Base-by-base conservation (phyloP, 2,797 vertebrate species). In the Peromyscus aztecus region DNA sequence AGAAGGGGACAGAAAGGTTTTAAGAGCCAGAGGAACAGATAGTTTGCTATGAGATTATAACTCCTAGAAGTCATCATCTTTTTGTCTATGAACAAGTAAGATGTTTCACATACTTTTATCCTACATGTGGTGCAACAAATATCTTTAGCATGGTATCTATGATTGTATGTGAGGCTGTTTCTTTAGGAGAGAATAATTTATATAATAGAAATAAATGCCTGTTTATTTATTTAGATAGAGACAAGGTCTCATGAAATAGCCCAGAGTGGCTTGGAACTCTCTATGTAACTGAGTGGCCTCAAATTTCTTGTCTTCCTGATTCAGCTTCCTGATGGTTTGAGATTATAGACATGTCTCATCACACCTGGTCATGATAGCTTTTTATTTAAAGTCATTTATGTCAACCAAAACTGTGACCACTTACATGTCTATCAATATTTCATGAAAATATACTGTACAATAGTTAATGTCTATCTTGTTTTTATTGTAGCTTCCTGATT, bases 401-500 rank as follows among this genome's bases (percentile, higher is more conserved):
- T 65, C 55, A 40, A 73, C 83, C n/a, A 92, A 91, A 46, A 9
- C 9, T 86, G 2, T 69, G 75, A 88, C 61, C 37, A 77, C 61
- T 91, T 94, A 95, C 10, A 82, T 3, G 63, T 81, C 14, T 95
- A 55, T 73, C 37, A 93, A 55, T 85, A 90, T 0, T 4, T 82
- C 29, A 17, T 85, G 40, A 95, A 16, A 95, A 24, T 63, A 88
- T 8, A 2, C 59, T 31, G 31, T 83, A 43, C 2, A 63, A 46
- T 63, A 63, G 6, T 37, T 93, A 17, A 95, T 94, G 77, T 94
- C 40, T 63, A 16, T 0, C 52, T 40, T 63, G 59, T 90, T 94
- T 90, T 71, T 81, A 90, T 84, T 95, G 94, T 81, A 65, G 23
- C 78, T 86, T 91, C 14, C 43, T 91, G 9, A 65, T 77, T 63